These are phyloP conservation scores for Zosterops pallidus DNA, from an alignment of 2,113 vertebrate genomes.

Conservation along the genomic window DNA sequence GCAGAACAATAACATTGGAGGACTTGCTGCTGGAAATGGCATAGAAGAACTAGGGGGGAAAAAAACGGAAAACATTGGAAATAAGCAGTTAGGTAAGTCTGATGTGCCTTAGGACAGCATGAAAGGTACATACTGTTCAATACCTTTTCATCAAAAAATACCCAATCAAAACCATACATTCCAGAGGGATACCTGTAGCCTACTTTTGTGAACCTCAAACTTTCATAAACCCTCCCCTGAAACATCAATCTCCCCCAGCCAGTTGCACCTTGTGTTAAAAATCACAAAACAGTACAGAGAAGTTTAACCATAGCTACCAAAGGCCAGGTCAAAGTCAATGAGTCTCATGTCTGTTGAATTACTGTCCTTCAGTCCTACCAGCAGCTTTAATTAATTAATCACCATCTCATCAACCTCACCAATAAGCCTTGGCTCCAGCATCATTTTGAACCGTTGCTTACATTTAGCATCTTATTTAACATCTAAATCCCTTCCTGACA, in stretches of 20 bases:
- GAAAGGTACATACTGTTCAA: background rate
- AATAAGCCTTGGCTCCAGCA: background rate
- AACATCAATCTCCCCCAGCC: background rate
- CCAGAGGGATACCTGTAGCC: background rate
- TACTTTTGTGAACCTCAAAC: background rate
- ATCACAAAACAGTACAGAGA: background rate
- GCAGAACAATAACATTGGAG: slow-evolving; percentile 98
- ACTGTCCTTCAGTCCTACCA: background rate
- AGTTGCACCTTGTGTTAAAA: background rate
- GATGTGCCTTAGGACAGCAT: background rate
- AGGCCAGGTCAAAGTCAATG: background rate
- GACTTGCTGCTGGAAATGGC: slow-evolving; percentile 99
- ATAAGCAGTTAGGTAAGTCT: background rate
- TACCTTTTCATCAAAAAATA: background rate
- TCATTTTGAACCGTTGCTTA: background rate
- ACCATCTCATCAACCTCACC: background rate
- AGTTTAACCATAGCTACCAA: background rate
- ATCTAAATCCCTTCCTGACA: background rate
- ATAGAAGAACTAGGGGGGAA: slow-evolving; percentile 87
- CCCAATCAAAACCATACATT: background rate
- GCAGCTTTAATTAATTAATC: background rate
- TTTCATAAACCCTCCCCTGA: background rate
- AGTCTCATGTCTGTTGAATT: background rate
- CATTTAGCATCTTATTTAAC: background rate
- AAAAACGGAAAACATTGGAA: background rate